Evolutionary conservation across 2,113 vertebrate species (phyloP).

Genomic region (Regulus satrapa): DNA sequence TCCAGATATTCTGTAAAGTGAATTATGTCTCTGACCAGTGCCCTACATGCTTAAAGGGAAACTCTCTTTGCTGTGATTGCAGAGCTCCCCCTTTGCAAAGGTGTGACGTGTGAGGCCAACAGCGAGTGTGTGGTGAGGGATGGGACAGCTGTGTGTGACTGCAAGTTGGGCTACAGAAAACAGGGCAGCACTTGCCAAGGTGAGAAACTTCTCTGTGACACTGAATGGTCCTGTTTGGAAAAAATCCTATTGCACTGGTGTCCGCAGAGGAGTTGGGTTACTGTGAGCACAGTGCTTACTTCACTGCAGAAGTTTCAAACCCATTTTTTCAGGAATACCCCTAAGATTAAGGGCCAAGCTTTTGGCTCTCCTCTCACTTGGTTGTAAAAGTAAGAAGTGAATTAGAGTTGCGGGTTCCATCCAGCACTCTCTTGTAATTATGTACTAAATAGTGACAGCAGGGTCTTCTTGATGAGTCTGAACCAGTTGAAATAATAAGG

Average conservation of each 20-base stretch:
- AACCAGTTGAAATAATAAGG: background rate
- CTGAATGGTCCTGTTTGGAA: background rate
- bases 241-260: background rate
- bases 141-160: conserved; percentile 69
- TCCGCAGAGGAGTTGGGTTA: background rate
- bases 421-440: background rate
- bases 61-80: conserved; percentile 15
- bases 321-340: background rate
- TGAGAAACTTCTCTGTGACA: conserved; percentile 1
- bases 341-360: background rate
- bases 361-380: background rate
- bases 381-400: background rate
- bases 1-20: background rate
- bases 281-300: background rate
- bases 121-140: conserved; percentile 76
- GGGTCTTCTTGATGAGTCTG: background rate
- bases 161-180: conserved; percentile 78
- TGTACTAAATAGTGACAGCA: background rate
- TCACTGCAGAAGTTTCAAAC: background rate
- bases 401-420: background rate
- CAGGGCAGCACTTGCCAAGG: conserved; percentile 54
- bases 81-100: conserved; percentile 79
- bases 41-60: background rate
- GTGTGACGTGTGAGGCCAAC: conserved; percentile 67
- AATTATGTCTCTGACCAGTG: background rate